Evolutionary conservation across 2,797 vertebrate genomes (phyloP).

Genomic region (Xenopus petersii): DNA sequence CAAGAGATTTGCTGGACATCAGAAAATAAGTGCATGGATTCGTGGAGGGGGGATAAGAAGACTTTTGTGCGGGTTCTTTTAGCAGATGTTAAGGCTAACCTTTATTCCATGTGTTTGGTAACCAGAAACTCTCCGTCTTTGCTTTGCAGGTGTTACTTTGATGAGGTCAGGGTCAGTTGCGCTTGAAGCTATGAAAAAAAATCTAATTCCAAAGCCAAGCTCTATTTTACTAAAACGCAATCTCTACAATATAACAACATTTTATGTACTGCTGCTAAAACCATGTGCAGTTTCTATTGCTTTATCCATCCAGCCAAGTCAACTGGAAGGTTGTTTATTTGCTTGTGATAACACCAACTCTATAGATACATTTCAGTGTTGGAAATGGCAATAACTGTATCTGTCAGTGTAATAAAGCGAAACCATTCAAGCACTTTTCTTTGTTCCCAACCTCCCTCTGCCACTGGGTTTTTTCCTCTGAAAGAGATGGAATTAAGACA

Average conservation of each 20-base stretch:
- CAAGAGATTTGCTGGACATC: slow-evolving; percentile 63
- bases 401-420: no score
- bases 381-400: no score
- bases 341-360: no score
- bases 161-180: slow-evolving; percentile 50
- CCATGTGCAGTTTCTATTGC: background rate
- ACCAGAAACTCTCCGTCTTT: slow-evolving; percentile 58
- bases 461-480: no score
- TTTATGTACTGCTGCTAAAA: background rate
- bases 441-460: no score
- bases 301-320: no score
- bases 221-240: slow-evolving; percentile 64
- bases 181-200: slow-evolving; percentile 43
- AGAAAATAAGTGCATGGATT: slow-evolving; percentile 59
- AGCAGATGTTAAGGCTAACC: slow-evolving; percentile 64
- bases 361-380: no score
- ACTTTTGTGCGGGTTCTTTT: slow-evolving; percentile 47
- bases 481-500: no score
- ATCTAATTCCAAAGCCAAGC: slow-evolving; percentile 57
- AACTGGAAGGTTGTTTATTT: no score
- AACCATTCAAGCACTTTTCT: no score
- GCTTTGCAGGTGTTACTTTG: slow-evolving; percentile 69
- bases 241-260: slow-evolving; percentile 14
- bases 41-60: slow-evolving; percentile 43
- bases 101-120: slow-evolving; percentile 71